These are phyloP conservation scores for Hephaestus fuliginosus DNA, from an alignment of 2,797 vertebrate genomes.

Conservation along the genomic window DNA sequence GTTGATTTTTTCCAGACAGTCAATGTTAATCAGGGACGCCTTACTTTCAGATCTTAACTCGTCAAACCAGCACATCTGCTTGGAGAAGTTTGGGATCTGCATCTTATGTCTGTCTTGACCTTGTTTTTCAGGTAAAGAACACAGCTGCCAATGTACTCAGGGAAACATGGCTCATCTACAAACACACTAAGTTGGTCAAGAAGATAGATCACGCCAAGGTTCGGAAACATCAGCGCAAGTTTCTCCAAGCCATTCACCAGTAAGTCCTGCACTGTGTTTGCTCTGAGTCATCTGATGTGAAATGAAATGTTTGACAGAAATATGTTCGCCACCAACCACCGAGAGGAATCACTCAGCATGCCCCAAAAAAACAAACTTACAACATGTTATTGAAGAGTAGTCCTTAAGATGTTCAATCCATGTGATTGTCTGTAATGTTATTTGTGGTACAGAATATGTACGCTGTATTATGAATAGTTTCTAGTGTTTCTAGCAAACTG, in stretches of 20 bases:
- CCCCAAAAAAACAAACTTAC: neutral
- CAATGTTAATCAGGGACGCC: neutral
- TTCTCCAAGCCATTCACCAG: conserved; percentile 99
- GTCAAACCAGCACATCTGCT: neutral
- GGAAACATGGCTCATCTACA: conserved; percentile 98
- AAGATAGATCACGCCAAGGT: conserved; percentile 96
- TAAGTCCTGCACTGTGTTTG: conserved; percentile 83
- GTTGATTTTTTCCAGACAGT: neutral
- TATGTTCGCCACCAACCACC: conserved; percentile 9
- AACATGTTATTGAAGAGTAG: neutral
- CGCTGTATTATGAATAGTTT: conserved; percentile 18
- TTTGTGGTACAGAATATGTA: conserved; percentile 27
- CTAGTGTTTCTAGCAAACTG: conserved; percentile 8
- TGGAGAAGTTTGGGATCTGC: neutral
- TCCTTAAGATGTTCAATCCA: neutral
- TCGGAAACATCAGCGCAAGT: conserved; percentile 99
- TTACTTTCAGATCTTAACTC: neutral
- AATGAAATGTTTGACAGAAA: conserved; percentile 13
- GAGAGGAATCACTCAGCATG: conserved; percentile 29
- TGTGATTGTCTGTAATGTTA: conserved; percentile 30
- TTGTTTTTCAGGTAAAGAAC: conserved; percentile 90
- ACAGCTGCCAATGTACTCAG: conserved; percentile 98
- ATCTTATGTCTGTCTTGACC: neutral
- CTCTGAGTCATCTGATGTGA: neutral
- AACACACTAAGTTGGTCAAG: conserved; percentile 96